Evolutionary conservation across 1,140 invertebrate species (phyloP).

Genomic region (Calycopis cecrops): DNA sequence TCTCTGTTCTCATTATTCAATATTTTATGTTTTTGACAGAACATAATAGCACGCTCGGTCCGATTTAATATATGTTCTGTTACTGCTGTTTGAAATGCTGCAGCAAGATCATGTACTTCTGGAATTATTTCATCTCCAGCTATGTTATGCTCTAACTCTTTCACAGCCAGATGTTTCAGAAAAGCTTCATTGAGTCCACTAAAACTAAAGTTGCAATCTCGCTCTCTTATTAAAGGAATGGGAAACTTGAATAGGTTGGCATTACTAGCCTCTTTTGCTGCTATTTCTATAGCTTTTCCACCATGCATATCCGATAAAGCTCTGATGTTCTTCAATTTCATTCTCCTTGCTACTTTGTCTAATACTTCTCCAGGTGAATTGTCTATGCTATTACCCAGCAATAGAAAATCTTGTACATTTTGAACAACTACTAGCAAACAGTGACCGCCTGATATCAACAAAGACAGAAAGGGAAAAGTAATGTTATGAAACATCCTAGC

Average conservation of each 20-base stretch:
- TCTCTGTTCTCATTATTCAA: slow-evolving; percentile 76
- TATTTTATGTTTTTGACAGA: slow-evolving; percentile 78
- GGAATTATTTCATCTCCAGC: slow-evolving; percentile 84
- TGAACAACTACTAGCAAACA: slow-evolving; percentile 88
- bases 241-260: slow-evolving; percentile 81
- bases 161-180: slow-evolving; percentile 37
- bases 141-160: slow-evolving; percentile 60
- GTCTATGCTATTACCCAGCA: slow-evolving; percentile 88
- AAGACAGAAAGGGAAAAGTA: slow-evolving; percentile 91
- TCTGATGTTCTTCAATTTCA: slow-evolving; percentile 88
- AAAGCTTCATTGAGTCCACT: slow-evolving; percentile 60
- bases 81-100: slow-evolving; percentile 86
- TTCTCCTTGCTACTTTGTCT: slow-evolving; percentile 91
- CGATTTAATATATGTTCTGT: slow-evolving; percentile 87
- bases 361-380: slow-evolving; percentile 93
- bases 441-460: slow-evolving; percentile 95
- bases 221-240: slow-evolving; percentile 75
- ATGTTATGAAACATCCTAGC: slow-evolving; percentile 82
- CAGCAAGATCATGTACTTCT: slow-evolving; percentile 89
- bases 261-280: slow-evolving; percentile 82
- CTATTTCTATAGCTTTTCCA: slow-evolving; percentile 89
- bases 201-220: slow-evolving; percentile 68
- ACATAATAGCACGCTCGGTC: slow-evolving; percentile 89
- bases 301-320: slow-evolving; percentile 85
- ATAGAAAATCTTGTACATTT: slow-evolving; percentile 84